Evolutionary conservation across 2,113 vertebrate species (phyloP), one percentile per base, ranked within the genome.

Genomic region (Caretta caretta): DNA sequence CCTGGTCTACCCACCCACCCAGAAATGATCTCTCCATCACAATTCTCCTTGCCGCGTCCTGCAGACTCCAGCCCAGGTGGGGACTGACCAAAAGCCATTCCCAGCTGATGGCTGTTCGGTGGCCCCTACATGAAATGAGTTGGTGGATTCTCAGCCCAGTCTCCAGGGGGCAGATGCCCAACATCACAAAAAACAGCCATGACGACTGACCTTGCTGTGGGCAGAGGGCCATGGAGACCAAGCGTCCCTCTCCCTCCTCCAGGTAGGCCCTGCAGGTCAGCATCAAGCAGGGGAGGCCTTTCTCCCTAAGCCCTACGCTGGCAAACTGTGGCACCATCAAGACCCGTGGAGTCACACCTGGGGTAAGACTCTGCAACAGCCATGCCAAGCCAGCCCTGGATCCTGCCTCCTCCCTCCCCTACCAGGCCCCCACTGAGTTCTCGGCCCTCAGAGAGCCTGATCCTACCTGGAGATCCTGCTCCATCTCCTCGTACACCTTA

Each of bases 401-500:
- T 3, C 49, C 54, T 16, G 3, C 2, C 27, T 1, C 42, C 42
- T 13, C 12, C 42, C 75, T 16, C 38, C 1, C 24, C 17, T 2
- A 35, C 9, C 48, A 5, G 27, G 29, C 49, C 46, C 54, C 6
- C 0, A 2, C 9, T 1, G n/a, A 42, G 20, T 14, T 78, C 11
- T n/a, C 0, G 2, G 22, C 11, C 75, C 92, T 27, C 10, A 5
- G 25, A 25, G 25, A 48, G 22, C 24, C 56, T 76, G 27, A 1
- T 42, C 96, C 49, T 96, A 99, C 99, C 98, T 98, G 96, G 50
- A 99, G 98, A 54, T 99, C 94, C 90, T 93, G 98, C 94, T 99
- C 99, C 97, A 99, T 99, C 91, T 99, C 97, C 54, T 99, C 98
- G 1, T 99, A 98, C 48, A 99, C 96, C 49, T 93, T 96, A 78